Evolutionary conservation across 2,113 vertebrate genomes (phyloP).

Genomic region (Pseudopipra pipra): DNA sequence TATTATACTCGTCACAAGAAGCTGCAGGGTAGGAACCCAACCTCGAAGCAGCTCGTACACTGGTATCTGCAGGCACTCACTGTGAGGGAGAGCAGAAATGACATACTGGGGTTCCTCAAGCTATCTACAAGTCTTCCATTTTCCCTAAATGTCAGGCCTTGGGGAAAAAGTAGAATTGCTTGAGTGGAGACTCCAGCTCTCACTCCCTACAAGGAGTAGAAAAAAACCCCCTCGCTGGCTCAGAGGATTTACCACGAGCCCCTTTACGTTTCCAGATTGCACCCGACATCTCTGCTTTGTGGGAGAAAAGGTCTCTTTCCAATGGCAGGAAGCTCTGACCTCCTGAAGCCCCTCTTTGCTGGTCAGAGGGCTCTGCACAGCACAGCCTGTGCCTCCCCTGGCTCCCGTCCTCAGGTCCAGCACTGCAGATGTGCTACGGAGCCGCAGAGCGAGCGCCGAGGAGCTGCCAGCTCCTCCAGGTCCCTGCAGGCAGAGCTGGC

Average conservation of each 20-base stretch:
- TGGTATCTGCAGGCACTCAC: not conserved
- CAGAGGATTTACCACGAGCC: not conserved
- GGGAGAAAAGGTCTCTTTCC: not conserved
- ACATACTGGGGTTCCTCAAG: not conserved
- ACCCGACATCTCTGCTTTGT: not conserved
- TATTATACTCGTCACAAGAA: not conserved
- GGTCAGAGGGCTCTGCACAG: not conserved
- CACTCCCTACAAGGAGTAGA: not conserved
- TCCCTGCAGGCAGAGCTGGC: not conserved
- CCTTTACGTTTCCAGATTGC: not conserved
- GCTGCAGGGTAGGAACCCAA: constrained; percentile 27
- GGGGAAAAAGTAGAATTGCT: not conserved
- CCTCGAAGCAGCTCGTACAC: not conserved
- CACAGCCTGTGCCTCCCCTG: not conserved
- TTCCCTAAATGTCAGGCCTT: not conserved
- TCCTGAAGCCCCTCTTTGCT: not conserved
- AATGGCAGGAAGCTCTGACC: not conserved
- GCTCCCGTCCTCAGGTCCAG: not conserved
- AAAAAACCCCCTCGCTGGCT: not conserved
- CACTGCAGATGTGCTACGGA: not conserved
- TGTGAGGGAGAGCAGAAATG: not conserved
- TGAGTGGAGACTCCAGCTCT: not conserved
- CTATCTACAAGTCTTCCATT: not conserved
- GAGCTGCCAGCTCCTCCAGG: constrained; percentile 1
- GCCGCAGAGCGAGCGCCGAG: not conserved